phyloP scores from a whole-genome alignment of 2,797 vertebrate genomes.

The Ptychobarbus kaznakovi region DNA sequence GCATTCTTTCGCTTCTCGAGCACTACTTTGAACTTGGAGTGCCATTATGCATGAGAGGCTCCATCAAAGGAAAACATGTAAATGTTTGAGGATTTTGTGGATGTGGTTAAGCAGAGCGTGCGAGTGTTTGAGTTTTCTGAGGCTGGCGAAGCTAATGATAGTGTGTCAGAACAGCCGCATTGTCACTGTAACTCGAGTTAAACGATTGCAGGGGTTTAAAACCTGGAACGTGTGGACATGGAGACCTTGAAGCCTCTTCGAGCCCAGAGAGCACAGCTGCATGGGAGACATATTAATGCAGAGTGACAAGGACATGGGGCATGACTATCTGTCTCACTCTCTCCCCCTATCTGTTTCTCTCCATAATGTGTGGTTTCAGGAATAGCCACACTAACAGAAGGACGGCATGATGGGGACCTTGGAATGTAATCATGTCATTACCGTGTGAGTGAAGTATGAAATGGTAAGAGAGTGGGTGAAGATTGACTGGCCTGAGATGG shows the following conservation, averaged over 20 bases:
- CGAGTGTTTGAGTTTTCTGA: background rate
- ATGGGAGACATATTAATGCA: conserved; percentile 63
- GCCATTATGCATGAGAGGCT: conserved; percentile 35
- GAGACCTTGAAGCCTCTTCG: conserved; percentile 55
- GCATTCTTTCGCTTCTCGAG: conserved; percentile 13
- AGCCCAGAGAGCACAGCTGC: conserved; percentile 54
- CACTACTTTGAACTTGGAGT: conserved; percentile 42
- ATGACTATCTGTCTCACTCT: conserved; percentile 49
- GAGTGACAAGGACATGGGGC: conserved; percentile 62
- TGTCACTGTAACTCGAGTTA: conserved; percentile 55
- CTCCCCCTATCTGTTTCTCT: conserved; percentile 45
- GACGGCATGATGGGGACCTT: conserved; percentile 54
- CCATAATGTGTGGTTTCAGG: conserved; percentile 56
- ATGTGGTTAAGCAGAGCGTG: conserved; percentile 34
- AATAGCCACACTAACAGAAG: conserved; percentile 52
- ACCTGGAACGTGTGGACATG: conserved; percentile 51
- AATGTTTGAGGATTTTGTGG: conserved; percentile 49
- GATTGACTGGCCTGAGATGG: conserved; percentile 59
- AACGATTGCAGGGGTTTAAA: conserved; percentile 56
- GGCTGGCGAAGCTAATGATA: conserved; percentile 29
- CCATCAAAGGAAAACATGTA: conserved; percentile 48
- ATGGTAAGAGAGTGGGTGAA: conserved; percentile 44
- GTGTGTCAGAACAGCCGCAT: conserved; percentile 31
- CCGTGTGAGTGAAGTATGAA: conserved; percentile 55
- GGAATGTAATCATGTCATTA: conserved; percentile 63